Conservation (phyloP, 2,113 vertebrate genomes). For the Phrynosoma blainvillii region DNA sequence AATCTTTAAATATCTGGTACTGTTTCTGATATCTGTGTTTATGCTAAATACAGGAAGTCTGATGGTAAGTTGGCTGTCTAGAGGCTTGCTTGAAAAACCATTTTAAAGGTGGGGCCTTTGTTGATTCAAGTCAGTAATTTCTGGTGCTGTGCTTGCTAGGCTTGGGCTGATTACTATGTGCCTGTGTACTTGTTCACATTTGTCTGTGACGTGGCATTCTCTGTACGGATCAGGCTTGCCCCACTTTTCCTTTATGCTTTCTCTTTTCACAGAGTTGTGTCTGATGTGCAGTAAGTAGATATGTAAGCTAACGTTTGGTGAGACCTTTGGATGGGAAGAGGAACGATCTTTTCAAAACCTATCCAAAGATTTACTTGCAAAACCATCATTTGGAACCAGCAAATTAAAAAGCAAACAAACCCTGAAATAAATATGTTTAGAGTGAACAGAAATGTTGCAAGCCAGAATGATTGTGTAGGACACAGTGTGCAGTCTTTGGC, state of each 20-base stretch:
- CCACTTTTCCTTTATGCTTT: not conserved
- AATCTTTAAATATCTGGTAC: not conserved
- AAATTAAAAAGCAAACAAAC: constrained; percentile 28
- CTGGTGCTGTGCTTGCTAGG: not conserved
- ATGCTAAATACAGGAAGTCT: not conserved
- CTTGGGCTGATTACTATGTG: not conserved
- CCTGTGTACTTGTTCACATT: not conserved
- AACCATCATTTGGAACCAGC: constrained; percentile 34
- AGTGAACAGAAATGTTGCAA: not conserved
- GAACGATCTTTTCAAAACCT: constrained; percentile 59
- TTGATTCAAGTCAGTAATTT: constrained; percentile 19
- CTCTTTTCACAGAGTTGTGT: not conserved
- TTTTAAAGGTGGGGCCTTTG: constrained; percentile 13
- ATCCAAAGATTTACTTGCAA: not conserved
- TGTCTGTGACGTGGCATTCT: not conserved
- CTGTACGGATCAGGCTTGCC: not conserved
- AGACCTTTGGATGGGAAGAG: constrained; percentile 26
- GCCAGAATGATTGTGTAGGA: too few species aligned
- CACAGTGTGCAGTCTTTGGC: not conserved
- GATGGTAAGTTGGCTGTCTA: not conserved
- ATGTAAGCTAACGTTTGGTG: constrained; percentile 56
- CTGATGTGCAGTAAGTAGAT: not conserved
- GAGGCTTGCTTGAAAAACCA: constrained; percentile 5
- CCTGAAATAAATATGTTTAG: not conserved
- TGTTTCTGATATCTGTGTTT: not conserved